A percentile compares a stretch with the other conserved stretches of the same genome.
Conservation (phyloP, 2,888 invertebrate genomes). For the Dicranocentrus wangi region DNA sequence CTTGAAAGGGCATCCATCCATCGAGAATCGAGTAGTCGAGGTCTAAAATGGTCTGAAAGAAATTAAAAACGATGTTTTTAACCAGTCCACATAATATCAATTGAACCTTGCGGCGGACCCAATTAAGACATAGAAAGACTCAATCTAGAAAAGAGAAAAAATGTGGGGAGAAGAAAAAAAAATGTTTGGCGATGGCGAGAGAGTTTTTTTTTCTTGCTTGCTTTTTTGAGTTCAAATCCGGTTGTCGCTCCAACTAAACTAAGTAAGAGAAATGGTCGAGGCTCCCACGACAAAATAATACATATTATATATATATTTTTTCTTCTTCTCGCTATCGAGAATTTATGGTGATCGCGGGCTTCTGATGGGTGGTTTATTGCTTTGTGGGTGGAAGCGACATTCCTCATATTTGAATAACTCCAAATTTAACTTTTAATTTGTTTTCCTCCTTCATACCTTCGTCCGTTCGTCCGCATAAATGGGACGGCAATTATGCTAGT, state of each 20-base stretch:
- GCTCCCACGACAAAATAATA: neutral
- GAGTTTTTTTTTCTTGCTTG: neutral
- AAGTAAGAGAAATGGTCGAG: neutral
- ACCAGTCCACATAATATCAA: neutral
- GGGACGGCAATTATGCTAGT: neutral
- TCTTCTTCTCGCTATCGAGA: neutral
- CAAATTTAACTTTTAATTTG: conserved; percentile 12
- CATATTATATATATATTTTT: neutral
- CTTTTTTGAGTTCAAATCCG: conserved; percentile 44
- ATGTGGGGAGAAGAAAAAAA: neutral
- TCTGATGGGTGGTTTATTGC: conserved; percentile 58
- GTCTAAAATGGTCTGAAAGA: conserved; percentile 58
- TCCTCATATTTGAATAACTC: conserved; percentile 26
- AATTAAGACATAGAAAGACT: conserved; percentile 45
- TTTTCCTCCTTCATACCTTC: neutral
- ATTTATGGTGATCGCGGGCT: no score
- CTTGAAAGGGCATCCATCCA: conserved; percentile 16
- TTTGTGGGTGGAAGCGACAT: conserved; percentile 49
- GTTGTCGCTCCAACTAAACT: conserved; percentile 36
- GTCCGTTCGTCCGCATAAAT: neutral
- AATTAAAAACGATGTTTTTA: conserved; percentile 43
- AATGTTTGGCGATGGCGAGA: neutral
- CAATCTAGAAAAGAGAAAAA: conserved; percentile 16
- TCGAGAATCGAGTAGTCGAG: no score
- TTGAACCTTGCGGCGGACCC: conserved; percentile 42